Conservation (phyloP, 2,113 vertebrate species). For the Scolopax mira region DNA sequence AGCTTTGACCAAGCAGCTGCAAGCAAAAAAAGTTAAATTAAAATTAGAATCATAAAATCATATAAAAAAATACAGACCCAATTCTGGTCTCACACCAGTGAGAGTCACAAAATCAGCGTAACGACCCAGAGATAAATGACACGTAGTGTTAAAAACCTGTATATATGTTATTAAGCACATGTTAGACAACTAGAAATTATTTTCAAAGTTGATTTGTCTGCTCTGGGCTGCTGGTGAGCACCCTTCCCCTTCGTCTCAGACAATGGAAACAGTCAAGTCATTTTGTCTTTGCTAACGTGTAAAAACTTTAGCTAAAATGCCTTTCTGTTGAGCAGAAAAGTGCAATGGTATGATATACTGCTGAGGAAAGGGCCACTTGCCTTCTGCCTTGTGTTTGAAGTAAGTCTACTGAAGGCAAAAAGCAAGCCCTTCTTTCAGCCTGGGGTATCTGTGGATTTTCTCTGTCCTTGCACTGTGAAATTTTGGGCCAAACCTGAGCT, state of each 20-base stretch:
- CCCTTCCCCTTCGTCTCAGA: not conserved
- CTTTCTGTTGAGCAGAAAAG: not conserved
- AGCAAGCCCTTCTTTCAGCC: not conserved
- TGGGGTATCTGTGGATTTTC: not conserved
- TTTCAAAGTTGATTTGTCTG: not conserved
- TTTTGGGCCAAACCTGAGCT: not conserved
- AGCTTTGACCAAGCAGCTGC: not conserved
- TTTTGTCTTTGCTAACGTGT: not conserved
- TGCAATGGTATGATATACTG: accelerated
- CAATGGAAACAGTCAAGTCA: not conserved
- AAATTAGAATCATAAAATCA: not conserved
- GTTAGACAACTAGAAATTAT: not conserved
- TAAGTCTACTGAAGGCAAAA: accelerated
- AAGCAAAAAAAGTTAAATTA: not conserved
- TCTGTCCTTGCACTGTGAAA: not conserved
- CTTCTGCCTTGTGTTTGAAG: not conserved
- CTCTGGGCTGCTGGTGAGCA: not conserved
- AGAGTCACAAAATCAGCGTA: not conserved
- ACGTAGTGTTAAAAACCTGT: accelerated
- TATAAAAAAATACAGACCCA: not conserved
- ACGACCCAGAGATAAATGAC: not conserved
- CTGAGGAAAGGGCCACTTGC: accelerated
- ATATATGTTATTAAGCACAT: accelerated
- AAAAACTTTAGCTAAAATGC: not conserved
- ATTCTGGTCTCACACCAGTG: not conserved